phyloP scores from a whole-genome alignment of 23 tunicate species.

The Ascidia mentula region DNA sequence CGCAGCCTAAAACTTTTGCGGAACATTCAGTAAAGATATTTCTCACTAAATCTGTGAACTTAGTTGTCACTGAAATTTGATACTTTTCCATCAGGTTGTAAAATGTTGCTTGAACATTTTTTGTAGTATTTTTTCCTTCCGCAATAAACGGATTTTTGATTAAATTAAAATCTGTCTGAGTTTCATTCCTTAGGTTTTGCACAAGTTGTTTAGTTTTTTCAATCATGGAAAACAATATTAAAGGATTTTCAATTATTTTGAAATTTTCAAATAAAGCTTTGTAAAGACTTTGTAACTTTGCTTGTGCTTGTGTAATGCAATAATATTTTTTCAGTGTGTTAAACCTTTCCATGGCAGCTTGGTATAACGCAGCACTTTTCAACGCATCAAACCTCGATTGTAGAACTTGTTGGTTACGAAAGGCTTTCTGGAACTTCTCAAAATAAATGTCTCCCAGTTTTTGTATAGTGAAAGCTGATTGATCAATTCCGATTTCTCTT shows the following conservation, averaged over 20 bases:
- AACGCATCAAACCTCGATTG: not conserved
- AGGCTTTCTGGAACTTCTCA: not conserved
- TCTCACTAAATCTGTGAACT: slow-evolving; percentile 4
- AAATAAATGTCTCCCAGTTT: not conserved
- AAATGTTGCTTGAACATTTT: not conserved
- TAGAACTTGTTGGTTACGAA: too few relatives aligned
- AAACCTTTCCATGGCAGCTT: not conserved
- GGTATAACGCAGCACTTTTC: not conserved
- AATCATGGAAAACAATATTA: not conserved
- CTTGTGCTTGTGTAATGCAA: not conserved
- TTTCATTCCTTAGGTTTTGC: not conserved
- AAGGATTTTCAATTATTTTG: not conserved
- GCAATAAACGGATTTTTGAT: not conserved
- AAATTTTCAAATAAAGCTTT: not conserved
- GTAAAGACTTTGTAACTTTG: not conserved
- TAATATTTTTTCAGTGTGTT: not conserved
- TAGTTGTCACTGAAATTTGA: not conserved
- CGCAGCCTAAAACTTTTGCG: slow-evolving; percentile 1
- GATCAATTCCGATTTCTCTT: not conserved
- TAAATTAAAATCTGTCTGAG: not conserved
- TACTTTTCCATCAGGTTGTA: not conserved
- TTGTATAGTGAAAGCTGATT: not conserved
- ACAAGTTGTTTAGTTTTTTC: not conserved
- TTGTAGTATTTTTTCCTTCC: not conserved
- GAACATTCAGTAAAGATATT: slow-evolving; percentile 1